phyloP scores from a whole-genome alignment of 2,888 invertebrate species.

The Pammene fasciana region DNA sequence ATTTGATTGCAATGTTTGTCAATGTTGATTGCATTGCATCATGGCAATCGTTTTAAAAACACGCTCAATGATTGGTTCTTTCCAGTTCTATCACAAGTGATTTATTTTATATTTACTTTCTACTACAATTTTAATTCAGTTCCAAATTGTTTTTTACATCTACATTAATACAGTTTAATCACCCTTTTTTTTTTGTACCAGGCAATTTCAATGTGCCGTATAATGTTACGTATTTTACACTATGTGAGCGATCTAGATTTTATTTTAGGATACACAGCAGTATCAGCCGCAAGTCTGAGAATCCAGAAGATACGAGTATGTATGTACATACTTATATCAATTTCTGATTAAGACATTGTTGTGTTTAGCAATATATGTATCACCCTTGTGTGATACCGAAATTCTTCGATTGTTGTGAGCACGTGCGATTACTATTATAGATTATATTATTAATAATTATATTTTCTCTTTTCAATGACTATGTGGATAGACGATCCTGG shows the following conservation, averaged over 20 bases:
- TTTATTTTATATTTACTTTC: neutral
- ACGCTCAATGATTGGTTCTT: neutral
- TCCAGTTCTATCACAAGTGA: neutral
- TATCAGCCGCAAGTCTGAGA: too few species aligned
- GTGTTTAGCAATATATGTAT: neutral
- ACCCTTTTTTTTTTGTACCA: too few species aligned
- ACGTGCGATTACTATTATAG: conserved; percentile 37
- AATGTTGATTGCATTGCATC: conserved; percentile 21
- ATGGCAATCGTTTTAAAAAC: conserved; percentile 17
- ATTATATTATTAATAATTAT: conserved; percentile 59
- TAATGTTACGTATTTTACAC: neutral
- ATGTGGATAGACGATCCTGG: conserved; percentile 80
- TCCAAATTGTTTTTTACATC: neutral
- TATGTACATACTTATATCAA: neutral
- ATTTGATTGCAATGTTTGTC: conserved; percentile 25
- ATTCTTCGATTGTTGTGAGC: conserved; percentile 3
- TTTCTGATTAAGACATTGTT: neutral
- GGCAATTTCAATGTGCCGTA: neutral
- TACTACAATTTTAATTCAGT: neutral
- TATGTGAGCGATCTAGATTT: neutral
- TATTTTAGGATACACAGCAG: too few species aligned
- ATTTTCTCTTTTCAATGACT: conserved; percentile 79
- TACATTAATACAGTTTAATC: too few species aligned
- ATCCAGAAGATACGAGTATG: too few species aligned
- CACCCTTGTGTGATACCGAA: neutral